Base-by-base conservation (phyloP, 1,140 invertebrate genomes). In the Zaprionus ornatus region DNA sequence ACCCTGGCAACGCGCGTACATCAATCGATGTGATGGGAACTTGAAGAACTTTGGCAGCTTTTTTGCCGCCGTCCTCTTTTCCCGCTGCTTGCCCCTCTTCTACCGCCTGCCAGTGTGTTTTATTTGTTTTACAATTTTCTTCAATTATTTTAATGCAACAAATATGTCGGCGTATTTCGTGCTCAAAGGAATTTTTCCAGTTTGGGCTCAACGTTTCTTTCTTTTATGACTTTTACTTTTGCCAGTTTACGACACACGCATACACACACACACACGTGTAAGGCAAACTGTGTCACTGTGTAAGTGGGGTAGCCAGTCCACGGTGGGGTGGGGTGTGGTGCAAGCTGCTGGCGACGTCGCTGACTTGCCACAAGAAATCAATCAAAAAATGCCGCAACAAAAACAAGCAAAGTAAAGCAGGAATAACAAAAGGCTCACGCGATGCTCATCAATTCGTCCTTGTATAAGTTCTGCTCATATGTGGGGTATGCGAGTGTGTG, bases 111-210 rank as follows among this genome's bases (percentile, higher is more conserved):
- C 70, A 69, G 32, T 68, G 40, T 32, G 19, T 71, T 66, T 70
- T 84, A 79, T 87, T 88, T 88, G 77, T 80, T 88, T 79, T 76
- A 88, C 80, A 81, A 84, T 87, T 88, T 76, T 74, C 77, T 84
- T 87, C 84, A 87, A 87, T 87, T 87, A 87, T 81, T 84, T 84
- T 88, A 87, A 88, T 87, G 84, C 84, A 88, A 87, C 84, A 84
- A 87, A 87, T 90, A 77, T 90, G 85, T 88, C 80, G 84, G 77
- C 74, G 77, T 65, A 62, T 63, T 66, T 25, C 73, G 73, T 69
- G 80, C 55, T 60, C 70, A 27, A 17, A 74, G 57, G 68, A 76
- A 72, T 77, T 87, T 65, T 60, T 65, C 50, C 62, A 87, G 56
- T 79, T 79, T 68, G 70, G 67, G 67, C 74, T 48, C 57, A 5